phyloP scores from a whole-genome alignment of 2,888 invertebrate species.

The Cephus nigrinus region DNA sequence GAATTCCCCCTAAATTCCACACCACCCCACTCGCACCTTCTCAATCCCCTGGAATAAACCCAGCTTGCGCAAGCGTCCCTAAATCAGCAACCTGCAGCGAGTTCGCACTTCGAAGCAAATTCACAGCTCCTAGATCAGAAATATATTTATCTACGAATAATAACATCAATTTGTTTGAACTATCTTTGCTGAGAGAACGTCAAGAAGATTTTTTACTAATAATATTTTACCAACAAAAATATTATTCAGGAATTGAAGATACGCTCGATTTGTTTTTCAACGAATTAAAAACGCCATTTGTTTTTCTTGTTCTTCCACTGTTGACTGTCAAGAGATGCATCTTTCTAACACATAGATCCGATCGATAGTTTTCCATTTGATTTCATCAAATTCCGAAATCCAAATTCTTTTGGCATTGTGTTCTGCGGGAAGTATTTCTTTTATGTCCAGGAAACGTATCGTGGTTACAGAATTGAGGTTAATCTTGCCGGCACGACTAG shows the following conservation, averaged over 20 bases:
- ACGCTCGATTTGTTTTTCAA: not conserved
- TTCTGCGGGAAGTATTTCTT: not conserved
- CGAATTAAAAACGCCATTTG: not conserved
- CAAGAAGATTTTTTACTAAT: not conserved
- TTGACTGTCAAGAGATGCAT: not conserved
- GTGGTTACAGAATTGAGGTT: not conserved
- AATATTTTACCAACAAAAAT: not conserved
- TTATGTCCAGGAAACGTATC: not conserved
- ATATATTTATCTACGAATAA: not conserved
- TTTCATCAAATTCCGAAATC: not conserved
- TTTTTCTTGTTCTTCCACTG: not conserved
- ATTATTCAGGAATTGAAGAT: not conserved
- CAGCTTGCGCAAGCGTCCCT: constrained; percentile 45
- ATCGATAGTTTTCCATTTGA: not conserved
- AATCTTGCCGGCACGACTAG: not conserved
- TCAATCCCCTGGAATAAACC: constrained; percentile 25
- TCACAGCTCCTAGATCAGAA: not conserved
- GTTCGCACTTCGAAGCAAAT: not conserved
- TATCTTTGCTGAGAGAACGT: not conserved
- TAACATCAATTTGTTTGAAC: not conserved
- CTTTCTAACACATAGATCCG: not conserved
- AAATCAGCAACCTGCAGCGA: constrained; percentile 17
- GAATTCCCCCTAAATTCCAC: constrained; percentile 48
- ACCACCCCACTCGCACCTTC: constrained; percentile 32
- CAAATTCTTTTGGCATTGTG: not conserved